A percentile compares a stretch with the other conserved stretches of the same genome.
Conservation (phyloP, 2,888 invertebrate species). For the Bugulina stolonifera region DNA sequence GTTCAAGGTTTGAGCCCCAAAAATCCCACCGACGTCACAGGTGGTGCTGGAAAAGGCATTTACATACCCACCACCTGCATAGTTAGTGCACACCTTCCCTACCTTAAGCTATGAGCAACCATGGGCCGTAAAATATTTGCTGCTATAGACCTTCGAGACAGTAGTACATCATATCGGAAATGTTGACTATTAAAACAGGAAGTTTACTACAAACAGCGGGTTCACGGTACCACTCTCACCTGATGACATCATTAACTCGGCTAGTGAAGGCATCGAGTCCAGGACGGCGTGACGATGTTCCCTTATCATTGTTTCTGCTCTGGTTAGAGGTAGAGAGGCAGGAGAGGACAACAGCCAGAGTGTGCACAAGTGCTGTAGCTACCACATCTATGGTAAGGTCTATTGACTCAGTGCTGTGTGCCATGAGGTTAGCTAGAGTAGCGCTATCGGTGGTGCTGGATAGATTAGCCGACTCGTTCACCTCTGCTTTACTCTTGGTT, state of each 20-base stretch:
- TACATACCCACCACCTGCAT: too few species aligned
- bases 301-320: neutral
- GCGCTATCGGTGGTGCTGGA: slow-evolving; percentile 26
- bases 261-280: slow-evolving; percentile 40
- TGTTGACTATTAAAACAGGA: too few species aligned
- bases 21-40: too few species aligned
- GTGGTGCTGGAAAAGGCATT: too few species aligned
- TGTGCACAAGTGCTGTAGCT: slow-evolving; percentile 42
- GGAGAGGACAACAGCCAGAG: slow-evolving; percentile 40
- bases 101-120: too few species aligned
- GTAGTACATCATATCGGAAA: too few species aligned
- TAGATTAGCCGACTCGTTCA: slow-evolving; percentile 1
- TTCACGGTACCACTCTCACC: too few species aligned
- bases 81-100: too few species aligned
- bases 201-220: too few species aligned
- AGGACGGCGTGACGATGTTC: neutral
- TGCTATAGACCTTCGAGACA: too few species aligned
- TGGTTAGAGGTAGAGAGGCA: slow-evolving; percentile 39
- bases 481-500: neutral
- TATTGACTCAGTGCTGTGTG: slow-evolving; percentile 32
- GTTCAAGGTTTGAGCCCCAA: too few species aligned
- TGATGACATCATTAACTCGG: slow-evolving; percentile 51
- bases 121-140: too few species aligned
- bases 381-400: slow-evolving; percentile 51
- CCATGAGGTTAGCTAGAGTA: slow-evolving; percentile 27